Evolutionary conservation across 2,888 invertebrate genomes (phyloP).

Genomic region (Clunio marinus): DNA sequence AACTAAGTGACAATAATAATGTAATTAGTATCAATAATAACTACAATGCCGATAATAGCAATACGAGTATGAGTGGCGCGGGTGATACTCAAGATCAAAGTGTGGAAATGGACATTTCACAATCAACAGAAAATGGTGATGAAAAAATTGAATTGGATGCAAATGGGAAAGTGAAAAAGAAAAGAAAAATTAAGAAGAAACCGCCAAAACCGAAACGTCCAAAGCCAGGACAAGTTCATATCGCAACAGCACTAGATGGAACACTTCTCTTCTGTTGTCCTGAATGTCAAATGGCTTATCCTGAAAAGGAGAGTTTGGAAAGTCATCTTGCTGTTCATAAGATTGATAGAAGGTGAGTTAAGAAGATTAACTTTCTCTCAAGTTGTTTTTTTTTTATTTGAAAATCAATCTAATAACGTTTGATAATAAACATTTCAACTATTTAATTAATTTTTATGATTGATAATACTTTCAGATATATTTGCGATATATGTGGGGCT

Average conservation of each 20-base stretch:
- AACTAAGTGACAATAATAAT: constrained; percentile 47
- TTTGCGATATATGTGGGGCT: constrained; percentile 72
- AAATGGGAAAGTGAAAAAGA: constrained; percentile 57
- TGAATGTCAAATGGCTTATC: constrained; percentile 76
- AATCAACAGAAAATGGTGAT: constrained; percentile 47
- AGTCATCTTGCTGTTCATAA: constrained; percentile 69
- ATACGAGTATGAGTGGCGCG: neutral
- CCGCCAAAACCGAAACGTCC: constrained; percentile 71
- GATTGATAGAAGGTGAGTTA: constrained; percentile 64
- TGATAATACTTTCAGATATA: constrained; percentile 56
- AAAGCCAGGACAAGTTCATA: constrained; percentile 74
- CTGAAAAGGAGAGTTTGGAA: constrained; percentile 74
- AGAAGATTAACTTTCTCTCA: too few relatives aligned
- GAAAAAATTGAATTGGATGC: constrained; percentile 46
- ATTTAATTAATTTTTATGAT: too few relatives aligned
- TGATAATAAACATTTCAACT: too few relatives aligned
- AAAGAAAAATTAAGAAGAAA: constrained; percentile 78
- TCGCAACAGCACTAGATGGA: constrained; percentile 70
- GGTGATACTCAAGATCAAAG: constrained; percentile 14
- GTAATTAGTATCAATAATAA: constrained; percentile 46
- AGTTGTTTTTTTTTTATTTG: too few relatives aligned
- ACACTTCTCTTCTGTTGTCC: constrained; percentile 73
- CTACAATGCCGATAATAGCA: constrained; percentile 27
- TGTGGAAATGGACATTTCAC: constrained; percentile 49
- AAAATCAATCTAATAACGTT: too few relatives aligned